Evolutionary conservation across 30 jellyfish, hydroid and myxozoan species (phyloP).

Genomic region (Aurelia coerulea): DNA sequence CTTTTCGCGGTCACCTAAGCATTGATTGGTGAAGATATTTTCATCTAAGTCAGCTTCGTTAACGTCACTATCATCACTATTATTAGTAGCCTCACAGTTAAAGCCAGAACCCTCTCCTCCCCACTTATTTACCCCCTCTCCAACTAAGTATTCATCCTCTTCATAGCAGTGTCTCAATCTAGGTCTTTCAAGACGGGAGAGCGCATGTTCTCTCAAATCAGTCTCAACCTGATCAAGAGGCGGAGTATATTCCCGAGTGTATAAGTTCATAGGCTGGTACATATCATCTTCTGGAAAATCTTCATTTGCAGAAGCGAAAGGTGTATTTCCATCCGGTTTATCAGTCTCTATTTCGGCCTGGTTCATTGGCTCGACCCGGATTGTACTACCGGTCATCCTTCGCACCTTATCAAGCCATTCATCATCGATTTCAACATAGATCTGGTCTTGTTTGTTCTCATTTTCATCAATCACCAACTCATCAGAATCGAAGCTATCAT

Average conservation of each 20-base stretch:
- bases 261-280: conserved; percentile 3
- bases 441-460: background rate
- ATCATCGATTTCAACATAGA: conserved; percentile 38
- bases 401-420: conserved; percentile 46
- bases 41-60: too few relatives aligned
- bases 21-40: too few relatives aligned
- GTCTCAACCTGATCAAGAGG: background rate
- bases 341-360: background rate
- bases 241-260: conserved; percentile 13
- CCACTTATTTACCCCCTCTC: too few relatives aligned
- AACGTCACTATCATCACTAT: too few relatives aligned
- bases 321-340: background rate
- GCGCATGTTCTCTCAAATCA: background rate
- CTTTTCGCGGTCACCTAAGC: background rate
- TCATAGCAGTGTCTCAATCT: too few relatives aligned
- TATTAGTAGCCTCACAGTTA: too few relatives aligned
- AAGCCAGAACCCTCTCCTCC: too few relatives aligned
- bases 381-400: background rate
- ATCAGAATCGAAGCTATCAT: background rate
- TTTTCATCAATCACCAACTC: background rate
- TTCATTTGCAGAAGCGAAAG: background rate
- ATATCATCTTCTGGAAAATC: background rate
- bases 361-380: too few relatives aligned
- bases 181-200: background rate
- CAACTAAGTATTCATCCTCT: too few relatives aligned